Conservation (phyloP, 2,888 invertebrate genomes). For the Epinotia ramella region DNA sequence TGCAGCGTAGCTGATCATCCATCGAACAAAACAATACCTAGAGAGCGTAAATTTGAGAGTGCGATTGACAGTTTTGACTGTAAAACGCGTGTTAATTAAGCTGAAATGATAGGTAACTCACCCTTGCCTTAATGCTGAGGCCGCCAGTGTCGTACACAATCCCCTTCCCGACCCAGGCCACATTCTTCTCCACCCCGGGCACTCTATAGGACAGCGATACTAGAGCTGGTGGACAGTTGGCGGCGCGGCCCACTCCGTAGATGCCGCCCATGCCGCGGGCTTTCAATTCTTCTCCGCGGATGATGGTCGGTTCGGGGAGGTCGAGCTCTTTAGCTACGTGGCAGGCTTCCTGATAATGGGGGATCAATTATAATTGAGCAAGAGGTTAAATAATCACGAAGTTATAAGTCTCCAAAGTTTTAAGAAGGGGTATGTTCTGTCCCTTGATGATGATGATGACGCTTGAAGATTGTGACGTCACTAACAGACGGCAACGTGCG, state of each 20-base stretch:
- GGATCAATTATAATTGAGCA: too few relatives aligned
- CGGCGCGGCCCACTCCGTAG: slow-evolving; percentile 92
- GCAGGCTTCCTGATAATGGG: slow-evolving; percentile 85
- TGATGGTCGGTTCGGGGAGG: slow-evolving; percentile 87
- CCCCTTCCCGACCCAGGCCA: slow-evolving; percentile 96
- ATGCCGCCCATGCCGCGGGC: slow-evolving; percentile 93
- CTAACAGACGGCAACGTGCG: too few relatives aligned
- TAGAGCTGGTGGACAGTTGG: slow-evolving; percentile 80
- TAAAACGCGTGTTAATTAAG: neutral
- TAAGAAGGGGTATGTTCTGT: too few relatives aligned
- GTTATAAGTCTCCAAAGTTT: too few relatives aligned
- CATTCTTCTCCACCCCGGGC: slow-evolving; percentile 66
- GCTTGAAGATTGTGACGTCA: too few relatives aligned
- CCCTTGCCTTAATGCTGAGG: slow-evolving; percentile 95
- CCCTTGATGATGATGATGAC: too few relatives aligned
- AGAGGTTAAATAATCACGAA: too few relatives aligned
- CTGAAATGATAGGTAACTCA: slow-evolving; percentile 59
- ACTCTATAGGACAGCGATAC: slow-evolving; percentile 88
- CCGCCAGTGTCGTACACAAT: slow-evolving; percentile 98
- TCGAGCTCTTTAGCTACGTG: slow-evolving; percentile 87
- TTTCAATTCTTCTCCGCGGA: slow-evolving; percentile 91
- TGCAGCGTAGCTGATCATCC: too few relatives aligned
- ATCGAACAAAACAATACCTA: too few relatives aligned
- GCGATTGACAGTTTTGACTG: neutral
- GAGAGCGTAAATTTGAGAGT: too few relatives aligned